Conservation (phyloP, 2,113 vertebrate genomes). For the Poecile atricapillus region DNA sequence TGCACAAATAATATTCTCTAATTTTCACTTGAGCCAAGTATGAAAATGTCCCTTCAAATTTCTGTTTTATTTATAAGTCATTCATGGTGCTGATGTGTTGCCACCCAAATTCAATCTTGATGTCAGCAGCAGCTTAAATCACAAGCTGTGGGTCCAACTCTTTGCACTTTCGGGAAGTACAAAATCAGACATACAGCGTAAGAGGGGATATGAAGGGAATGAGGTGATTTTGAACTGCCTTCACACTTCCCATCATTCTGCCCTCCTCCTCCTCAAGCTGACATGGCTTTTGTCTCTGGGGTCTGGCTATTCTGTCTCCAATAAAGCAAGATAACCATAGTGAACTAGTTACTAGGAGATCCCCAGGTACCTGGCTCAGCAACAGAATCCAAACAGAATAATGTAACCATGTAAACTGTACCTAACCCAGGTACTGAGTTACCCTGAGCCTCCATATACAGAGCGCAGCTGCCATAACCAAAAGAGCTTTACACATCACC, state of each 20-base stretch:
- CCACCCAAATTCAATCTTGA: conserved; percentile 6
- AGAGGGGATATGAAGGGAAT: conserved; percentile 24
- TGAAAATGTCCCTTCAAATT: background rate
- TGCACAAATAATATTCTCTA: conserved; percentile 2
- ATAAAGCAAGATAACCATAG: background rate
- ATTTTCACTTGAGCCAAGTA: background rate
- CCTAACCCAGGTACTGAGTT: background rate
- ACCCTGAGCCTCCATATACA: background rate
- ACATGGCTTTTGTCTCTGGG: background rate
- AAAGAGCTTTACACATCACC: background rate
- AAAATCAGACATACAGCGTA: background rate
- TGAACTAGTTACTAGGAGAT: background rate
- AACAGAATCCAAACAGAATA: background rate
- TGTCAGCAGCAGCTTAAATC: conserved; percentile 20
- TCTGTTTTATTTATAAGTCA: background rate
- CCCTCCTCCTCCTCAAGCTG: background rate
- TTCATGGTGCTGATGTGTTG: background rate
- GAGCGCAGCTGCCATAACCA: background rate
- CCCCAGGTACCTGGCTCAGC: background rate
- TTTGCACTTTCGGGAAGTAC: background rate
- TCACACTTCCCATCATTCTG: background rate
- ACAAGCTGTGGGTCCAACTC: background rate
- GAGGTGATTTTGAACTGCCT: background rate
- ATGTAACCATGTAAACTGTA: background rate
- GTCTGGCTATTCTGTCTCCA: background rate